phyloP scores from a whole-genome alignment of 1,140 invertebrate genomes.

The Kradibia gibbosae region DNA sequence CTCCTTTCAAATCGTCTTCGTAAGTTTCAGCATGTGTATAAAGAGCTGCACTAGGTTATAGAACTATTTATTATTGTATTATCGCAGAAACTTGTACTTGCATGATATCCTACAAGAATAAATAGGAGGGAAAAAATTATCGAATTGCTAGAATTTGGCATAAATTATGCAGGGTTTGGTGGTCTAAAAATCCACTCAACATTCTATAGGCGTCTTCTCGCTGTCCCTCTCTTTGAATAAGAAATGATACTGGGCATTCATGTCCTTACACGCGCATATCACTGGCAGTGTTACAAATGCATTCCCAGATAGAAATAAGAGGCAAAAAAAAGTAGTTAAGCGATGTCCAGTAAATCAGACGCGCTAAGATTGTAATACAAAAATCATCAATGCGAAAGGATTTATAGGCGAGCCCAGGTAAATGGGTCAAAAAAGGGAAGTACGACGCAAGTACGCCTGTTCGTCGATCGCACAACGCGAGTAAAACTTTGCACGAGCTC shows the following conservation, averaged over 20 bases:
- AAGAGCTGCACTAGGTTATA: neutral
- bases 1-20: neutral
- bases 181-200: no score
- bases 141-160: no score
- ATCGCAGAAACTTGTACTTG: neutral
- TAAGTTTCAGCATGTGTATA: neutral
- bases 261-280: neutral
- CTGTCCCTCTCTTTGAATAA: neutral
- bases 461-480: neutral
- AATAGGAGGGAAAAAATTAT: no score
- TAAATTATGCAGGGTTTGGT: no score
- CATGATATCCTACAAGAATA: neutral
- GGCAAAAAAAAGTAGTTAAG: neutral
- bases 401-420: neutral
- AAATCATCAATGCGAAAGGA: neutral
- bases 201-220: no score
- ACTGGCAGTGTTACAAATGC: no score
- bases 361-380: neutral
- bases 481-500: neutral
- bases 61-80: neutral
- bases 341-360: neutral
- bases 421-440: conserved; percentile 1
- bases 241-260: neutral
- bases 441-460: neutral
- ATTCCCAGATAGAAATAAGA: no score